These are phyloP conservation scores for Pluvialis apricaria DNA, from an alignment of 2,113 vertebrate genomes.

Conservation along the genomic window DNA sequence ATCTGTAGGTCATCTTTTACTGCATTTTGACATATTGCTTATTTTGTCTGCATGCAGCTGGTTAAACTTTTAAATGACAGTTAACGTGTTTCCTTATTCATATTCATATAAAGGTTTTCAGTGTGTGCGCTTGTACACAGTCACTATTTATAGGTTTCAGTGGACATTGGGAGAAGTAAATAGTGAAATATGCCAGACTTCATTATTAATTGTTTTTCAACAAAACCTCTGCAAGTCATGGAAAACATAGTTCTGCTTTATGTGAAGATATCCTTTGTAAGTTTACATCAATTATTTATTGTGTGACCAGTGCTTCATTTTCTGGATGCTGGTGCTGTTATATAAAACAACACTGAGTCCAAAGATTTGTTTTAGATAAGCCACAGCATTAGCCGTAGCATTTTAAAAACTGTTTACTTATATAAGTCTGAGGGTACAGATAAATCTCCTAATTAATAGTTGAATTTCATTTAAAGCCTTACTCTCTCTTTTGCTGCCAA, in stretches of 20 bases:
- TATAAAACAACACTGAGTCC: background rate
- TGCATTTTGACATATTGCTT: background rate
- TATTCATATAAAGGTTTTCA: background rate
- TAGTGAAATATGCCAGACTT: background rate
- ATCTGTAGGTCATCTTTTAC: slow-evolving; percentile 71
- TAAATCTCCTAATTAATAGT: background rate
- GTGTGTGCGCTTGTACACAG: background rate
- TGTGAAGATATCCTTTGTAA: background rate
- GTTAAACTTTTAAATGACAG: background rate
- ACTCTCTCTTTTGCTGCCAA: background rate
- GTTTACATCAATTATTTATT: background rate
- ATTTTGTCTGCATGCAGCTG: background rate
- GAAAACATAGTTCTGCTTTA: background rate
- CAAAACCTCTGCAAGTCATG: background rate
- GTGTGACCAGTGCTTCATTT: background rate
- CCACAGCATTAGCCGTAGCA: background rate
- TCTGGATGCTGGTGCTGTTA: background rate
- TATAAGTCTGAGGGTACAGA: background rate
- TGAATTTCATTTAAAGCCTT: background rate
- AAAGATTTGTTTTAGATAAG: background rate
- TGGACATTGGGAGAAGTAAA: background rate
- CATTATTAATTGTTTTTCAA: background rate
- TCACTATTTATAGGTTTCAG: background rate
- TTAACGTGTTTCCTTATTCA: background rate
- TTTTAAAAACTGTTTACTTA: background rate